These are phyloP conservation scores for Panthera leo DNA, from an alignment of 2,113 vertebrate species.

Conservation along the genomic window DNA sequence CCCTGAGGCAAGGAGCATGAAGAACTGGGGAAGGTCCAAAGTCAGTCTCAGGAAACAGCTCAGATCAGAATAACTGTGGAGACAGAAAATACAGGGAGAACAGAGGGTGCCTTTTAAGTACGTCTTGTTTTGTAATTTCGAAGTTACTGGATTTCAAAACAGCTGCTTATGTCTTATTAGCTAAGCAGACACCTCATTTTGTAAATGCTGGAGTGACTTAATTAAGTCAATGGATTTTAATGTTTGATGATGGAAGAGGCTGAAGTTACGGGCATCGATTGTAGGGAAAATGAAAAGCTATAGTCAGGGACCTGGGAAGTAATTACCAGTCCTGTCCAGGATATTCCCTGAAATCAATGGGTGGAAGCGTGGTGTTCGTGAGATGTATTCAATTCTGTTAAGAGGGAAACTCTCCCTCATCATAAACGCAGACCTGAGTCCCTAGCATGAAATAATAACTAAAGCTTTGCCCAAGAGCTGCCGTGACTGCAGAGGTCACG, in stretches of 20 bases:
- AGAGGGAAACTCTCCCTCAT: neutral
- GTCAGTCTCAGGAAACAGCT: neutral
- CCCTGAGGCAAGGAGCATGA: neutral
- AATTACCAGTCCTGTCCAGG: neutral
- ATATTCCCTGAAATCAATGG: neutral
- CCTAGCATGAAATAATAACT: neutral
- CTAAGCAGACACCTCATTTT: neutral
- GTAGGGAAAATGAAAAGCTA: neutral
- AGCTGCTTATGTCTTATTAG: neutral
- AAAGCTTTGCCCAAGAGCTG: neutral
- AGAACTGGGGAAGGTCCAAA: neutral
- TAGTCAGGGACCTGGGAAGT: neutral
- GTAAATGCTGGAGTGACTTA: neutral
- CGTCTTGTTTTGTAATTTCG: conserved; percentile 4
- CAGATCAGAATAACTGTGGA: neutral
- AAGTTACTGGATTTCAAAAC: neutral
- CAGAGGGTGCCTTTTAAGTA: neutral
- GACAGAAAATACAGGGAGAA: neutral
- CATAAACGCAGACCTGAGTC: neutral
- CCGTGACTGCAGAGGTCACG: neutral
- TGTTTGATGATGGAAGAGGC: neutral
- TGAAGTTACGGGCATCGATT: neutral
- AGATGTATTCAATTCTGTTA: neutral
- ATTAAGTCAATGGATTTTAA: neutral
- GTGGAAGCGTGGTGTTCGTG: neutral